phyloP scores from a whole-genome alignment of 2,888 invertebrate species.

The Aspidapion aeneum region DNA sequence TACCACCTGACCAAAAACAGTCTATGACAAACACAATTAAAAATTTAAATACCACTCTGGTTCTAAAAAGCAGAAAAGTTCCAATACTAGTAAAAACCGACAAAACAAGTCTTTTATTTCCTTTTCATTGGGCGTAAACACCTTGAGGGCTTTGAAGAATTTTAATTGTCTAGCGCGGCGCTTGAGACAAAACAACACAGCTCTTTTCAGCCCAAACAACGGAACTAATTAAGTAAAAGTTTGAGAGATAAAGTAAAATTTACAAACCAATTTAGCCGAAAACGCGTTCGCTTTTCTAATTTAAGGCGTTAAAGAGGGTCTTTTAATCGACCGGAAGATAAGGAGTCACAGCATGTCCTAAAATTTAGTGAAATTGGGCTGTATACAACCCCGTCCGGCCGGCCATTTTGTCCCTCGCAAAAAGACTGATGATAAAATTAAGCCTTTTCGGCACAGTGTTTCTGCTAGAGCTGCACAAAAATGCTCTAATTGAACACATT shows the following conservation, averaged over 20 bases:
- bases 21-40: too few species aligned
- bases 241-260: constrained; percentile 24
- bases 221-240: constrained; percentile 22
- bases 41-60: too few species aligned
- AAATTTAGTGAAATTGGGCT: neutral
- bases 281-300: constrained; percentile 21
- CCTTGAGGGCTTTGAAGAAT: neutral
- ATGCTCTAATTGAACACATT: too few species aligned
- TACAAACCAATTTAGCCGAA: constrained; percentile 21
- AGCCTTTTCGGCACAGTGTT: too few species aligned
- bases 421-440: too few species aligned
- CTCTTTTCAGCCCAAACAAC: constrained; percentile 9
- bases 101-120: neutral
- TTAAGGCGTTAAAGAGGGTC: constrained; percentile 14
- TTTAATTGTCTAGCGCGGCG: neutral
- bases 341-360: neutral
- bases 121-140: neutral
- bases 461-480: too few species aligned
- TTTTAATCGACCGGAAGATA: constrained; percentile 14
- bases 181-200: constrained; percentile 12
- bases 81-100: too few species aligned
- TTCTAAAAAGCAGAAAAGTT: too few species aligned
- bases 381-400: constrained; percentile 16
- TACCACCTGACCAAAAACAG: too few species aligned
- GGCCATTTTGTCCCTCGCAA: too few species aligned